Evolutionary conservation across 1,140 invertebrate species (phyloP), one percentile per base, ranked within the genome.

Genomic region (Andricus grossulariae): DNA sequence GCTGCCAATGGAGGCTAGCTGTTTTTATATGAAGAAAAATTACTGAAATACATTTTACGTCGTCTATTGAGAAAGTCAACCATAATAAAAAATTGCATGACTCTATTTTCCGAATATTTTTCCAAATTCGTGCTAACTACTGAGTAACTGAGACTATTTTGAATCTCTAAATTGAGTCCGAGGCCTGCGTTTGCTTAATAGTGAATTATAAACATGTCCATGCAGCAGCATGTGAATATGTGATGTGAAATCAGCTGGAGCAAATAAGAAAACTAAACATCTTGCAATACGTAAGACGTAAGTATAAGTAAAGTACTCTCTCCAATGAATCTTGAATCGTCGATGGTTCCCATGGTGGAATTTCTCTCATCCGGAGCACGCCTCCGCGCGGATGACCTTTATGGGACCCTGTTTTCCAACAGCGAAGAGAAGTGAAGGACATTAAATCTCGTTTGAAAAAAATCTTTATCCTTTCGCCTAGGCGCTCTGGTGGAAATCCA

Each of bases 321-420:
- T 66, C 57, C 57, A 66, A 66, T 66, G 25, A 32, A 32, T 32
- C 57, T 66, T 25, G 57, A 66, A 66, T 25, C 57, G 57, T 66
- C 57, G 57, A 66, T 66, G 57, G 32, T 66, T 66, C 57, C 57
- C 57, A 66, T 66, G 57, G 57, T 66, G 57, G 57, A 66, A 66
- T 66, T 66, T 21, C 57, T 66, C 57, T 66, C 57, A 66, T 66
- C 57, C 57, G 57, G 57, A 66, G 57, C 57, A 66, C 57, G 57
- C 57, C 57, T 66, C 39, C 57, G 39, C 57, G 39, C 57, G 57
- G 25, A 66, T 66, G 57, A 66, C 57, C 57, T 66, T 66, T 66
- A 66, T 25, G 57, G 57, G 57, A 66, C 57, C 57, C 57, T 66
- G 57, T 66, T 25, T 76, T 72, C 77, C 71, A 60, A 60, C 75